Conservation (phyloP, 2,888 invertebrate genomes). For the Pristionchus arcanus region DNA sequence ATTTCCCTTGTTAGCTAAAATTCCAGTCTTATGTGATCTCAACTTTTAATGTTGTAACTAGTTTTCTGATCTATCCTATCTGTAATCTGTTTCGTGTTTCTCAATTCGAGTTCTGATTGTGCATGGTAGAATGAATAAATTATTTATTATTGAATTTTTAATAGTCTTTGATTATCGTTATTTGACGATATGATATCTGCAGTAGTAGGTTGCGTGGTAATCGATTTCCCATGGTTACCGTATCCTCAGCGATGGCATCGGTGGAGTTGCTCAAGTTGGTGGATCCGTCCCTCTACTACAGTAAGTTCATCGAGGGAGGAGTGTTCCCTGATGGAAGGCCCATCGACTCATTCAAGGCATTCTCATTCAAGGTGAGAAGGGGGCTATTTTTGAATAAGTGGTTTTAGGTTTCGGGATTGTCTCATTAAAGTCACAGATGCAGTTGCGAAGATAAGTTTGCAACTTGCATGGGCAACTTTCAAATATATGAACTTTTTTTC, state of each 20-base stretch:
- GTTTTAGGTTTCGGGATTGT: too few species aligned
- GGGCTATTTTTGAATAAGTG: background rate
- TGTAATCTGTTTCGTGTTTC: background rate
- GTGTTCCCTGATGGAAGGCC: conserved; percentile 54
- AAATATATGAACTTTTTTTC: too few species aligned
- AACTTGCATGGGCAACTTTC: too few species aligned
- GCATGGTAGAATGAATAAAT: conserved; percentile 24
- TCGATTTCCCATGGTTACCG: background rate
- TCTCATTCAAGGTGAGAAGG: conserved; percentile 52
- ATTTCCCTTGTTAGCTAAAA: background rate
- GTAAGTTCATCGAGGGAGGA: conserved; percentile 53
- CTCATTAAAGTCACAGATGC: too few species aligned
- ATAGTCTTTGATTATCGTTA: background rate
- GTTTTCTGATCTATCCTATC: background rate
- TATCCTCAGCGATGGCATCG: conserved; percentile 45
- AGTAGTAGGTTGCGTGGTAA: background rate
- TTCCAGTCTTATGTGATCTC: conserved; percentile 22
- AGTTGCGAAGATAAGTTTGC: too few species aligned
- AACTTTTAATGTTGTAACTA: background rate
- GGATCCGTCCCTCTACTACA: conserved; percentile 55
- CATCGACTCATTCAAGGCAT: conserved; percentile 52
- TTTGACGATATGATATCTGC: conserved; percentile 5
- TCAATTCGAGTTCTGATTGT: background rate
- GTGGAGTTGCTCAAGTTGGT: conserved; percentile 54
- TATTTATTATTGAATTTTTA: background rate